Base-by-base conservation (phyloP, 2,888 invertebrate genomes). In the Osmoderma eremita region DNA sequence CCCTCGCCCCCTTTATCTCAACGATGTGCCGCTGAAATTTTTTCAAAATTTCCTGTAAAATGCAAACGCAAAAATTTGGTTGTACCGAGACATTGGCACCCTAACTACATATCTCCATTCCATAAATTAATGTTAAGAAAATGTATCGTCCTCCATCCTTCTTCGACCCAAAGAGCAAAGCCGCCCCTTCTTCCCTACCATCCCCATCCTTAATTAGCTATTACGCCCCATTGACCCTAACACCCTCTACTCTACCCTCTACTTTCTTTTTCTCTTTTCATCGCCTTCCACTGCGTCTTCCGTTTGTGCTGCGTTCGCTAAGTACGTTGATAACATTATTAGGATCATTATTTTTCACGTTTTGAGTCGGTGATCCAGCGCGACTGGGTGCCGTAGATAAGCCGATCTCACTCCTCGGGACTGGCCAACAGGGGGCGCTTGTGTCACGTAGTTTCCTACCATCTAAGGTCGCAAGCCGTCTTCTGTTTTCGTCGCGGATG, bases 261-360 rank as follows among this genome's bases (percentile, higher is more conserved):
- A 6, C 30, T 30, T 6, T 30, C 30, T n/a, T n/a, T n/a, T n/a
- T n/a, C 36, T 8, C 17, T 13, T 13, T 17, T 15, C 1, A 13
- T 3, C 51, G 17, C 30, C 53, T n/a, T 75, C 30, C 15, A 24
- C 17, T 13, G 12, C 30, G 75, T 73, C 76, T 75, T 75, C 74
- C 72, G 71, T 75, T 75, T 76, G 72, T 72, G 75, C 75, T 71
- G 71, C 75, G 75, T 75, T 75, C 75, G 74, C 74, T 75, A 72
- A 70, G 30, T 73, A 73, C 71, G 72, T 74, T 78, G 78, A 79
- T 78, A 78, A 76, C 78, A 78, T 79, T 79, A 79, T 79, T 79
- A 78, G 77, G 74, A 78, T 78, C 79, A 78, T 80, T 80, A 80
- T 80, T 80, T 80, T 80, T 79, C 80, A 77, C 76, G 77, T 75